Conservation (phyloP, 2,113 vertebrate genomes). For the Cebidichthys violaceus region DNA sequence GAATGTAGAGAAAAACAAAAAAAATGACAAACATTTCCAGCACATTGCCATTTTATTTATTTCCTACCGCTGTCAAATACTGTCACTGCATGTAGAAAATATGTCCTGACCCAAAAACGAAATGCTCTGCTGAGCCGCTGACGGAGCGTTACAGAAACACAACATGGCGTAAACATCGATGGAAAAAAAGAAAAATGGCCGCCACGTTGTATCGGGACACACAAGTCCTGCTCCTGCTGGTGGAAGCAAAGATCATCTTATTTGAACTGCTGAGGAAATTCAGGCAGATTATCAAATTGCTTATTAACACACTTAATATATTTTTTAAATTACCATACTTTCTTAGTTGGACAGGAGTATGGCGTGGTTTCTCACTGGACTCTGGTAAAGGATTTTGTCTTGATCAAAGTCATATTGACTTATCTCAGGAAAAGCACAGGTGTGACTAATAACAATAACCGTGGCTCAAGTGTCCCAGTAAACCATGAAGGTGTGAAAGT, state of each 20-base stretch:
- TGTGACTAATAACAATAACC: not conserved
- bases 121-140: slow-evolving; percentile 15
- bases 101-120: not conserved
- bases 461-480: not conserved
- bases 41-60: slow-evolving; percentile 7
- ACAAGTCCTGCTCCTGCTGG: not conserved
- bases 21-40: not conserved
- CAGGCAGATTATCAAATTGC: not conserved
- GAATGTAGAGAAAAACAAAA: not conserved
- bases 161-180: not conserved
- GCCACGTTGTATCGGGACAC: not conserved
- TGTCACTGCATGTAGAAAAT: not conserved
- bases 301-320: not conserved
- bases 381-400: too few species aligned
- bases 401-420: not conserved
- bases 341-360: too few species aligned
- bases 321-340: not conserved
- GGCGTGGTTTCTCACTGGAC: too few species aligned
- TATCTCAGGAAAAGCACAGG: not conserved
- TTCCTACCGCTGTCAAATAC: slow-evolving; percentile 7
- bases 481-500: not conserved
- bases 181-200: not conserved
- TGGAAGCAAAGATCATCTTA: not conserved
- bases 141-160: slow-evolving; percentile 12
- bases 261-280: not conserved